Evolutionary conservation across 2,797 vertebrate genomes (phyloP).

Genomic region (Natrix natrix): DNA sequence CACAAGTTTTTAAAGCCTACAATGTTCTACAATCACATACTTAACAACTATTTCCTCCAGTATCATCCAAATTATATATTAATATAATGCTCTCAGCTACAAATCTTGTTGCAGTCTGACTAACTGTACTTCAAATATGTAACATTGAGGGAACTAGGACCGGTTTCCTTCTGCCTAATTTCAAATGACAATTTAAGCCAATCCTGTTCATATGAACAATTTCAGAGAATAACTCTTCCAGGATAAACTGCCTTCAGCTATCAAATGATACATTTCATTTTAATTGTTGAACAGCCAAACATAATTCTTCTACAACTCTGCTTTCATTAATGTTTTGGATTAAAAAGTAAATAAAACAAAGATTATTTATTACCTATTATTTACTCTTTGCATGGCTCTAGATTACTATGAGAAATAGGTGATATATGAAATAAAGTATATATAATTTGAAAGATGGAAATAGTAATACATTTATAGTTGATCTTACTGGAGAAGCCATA

Average conservation of each 20-base stretch:
- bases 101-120: not conserved
- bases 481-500: too few species aligned
- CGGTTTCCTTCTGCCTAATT: not conserved
- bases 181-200: not conserved
- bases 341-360: not conserved
- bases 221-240: not conserved
- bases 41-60: not conserved
- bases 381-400: not conserved
- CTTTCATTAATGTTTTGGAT: not conserved
- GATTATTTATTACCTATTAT: not conserved
- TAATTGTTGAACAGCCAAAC: not conserved
- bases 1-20: not conserved
- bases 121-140: not conserved
- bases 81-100: not conserved
- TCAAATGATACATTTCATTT: not conserved
- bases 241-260: not conserved
- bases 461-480: not conserved
- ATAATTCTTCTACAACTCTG: not conserved
- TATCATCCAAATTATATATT: not conserved
- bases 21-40: not conserved
- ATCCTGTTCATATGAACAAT: not conserved
- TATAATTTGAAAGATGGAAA: not conserved
- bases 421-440: not conserved
- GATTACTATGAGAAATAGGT: not conserved
- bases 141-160: not conserved